Evolutionary conservation across 2,888 invertebrate genomes (phyloP), one percentile per base, ranked within the genome.

Genomic region (Galerucella calmariensis): DNA sequence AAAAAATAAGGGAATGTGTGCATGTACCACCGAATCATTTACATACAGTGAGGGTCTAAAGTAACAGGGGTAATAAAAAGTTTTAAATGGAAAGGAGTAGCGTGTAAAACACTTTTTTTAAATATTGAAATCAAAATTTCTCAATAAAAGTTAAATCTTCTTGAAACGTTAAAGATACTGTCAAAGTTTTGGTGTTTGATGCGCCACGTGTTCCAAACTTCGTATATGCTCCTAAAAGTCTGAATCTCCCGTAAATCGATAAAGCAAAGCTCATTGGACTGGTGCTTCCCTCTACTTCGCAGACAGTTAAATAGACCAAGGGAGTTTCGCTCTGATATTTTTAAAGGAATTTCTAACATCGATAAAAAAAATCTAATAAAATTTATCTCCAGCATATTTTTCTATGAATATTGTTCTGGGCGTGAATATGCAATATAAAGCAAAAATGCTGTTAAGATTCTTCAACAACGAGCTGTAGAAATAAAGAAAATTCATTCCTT

Each of bases 201-300:
- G 58, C 59, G 59, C 66, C 72, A 72, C 72, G 72, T 72, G 72
- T 58, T 72, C 16, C 14, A 35, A 59, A 72, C 66, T 59, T 41
- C 14, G 66, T 72, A 24, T 58, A 48, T 72, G 46, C 65, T 56
- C 61, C 69, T 62, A 73, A 73, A 73, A 73, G 69, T 73, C 74
- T 62, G 77, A 71, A 77, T 77, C 72, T 76, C 74, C 70, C 74
- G 76, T 72, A 76, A 81, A 82, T 82, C 82, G 82, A 82, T 82
- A 81, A 80, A 75, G 77, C 70, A 76, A 72, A 74, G 73, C 75
- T 76, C 78, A 61, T 79, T 78, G 76, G 78, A 79, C 80, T 72
- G 41, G 80, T 81, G 82, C 81, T 80, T 81, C 83, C 84, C 82
- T 83, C 83, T 83, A 81, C 79, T 81, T 82, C 78, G 72, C 81